Base-by-base conservation (phyloP, 2,888 invertebrate species). In the Seladonia tumulorum region DNA sequence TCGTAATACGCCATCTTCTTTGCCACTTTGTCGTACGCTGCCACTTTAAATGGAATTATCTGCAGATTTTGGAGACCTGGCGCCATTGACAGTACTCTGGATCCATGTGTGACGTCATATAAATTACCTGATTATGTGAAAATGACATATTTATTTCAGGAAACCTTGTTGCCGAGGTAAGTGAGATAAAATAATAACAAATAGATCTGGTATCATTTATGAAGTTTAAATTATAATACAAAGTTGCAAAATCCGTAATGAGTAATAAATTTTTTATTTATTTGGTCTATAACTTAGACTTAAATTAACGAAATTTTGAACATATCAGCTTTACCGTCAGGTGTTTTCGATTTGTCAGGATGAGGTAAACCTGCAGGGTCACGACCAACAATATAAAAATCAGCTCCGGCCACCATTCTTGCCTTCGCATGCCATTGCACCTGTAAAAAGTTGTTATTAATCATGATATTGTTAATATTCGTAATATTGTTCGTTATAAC, bases 331-430 rank as follows among this genome's bases (percentile, higher is more conserved):
- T 70, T 84, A 86, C 98, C 97, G 92, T 97, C 96, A 7, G 96
- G 95, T 85, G 96, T 96, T 4, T 93, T 95, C 39, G 94, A 94
- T 85, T 95, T 95, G 74, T 96, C 97, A 0, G 99, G 99, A 96
- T 99, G 99, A 47, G 98, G 98, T 95, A 99, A 96, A 63, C 99
- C 99, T 39, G 99, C 99, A 0, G 99, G 99, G 96, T 99, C 99
- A 79, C 99, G 96, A 0, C 99, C 98, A 77, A 99, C 99, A 86
- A 99, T 99, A 95, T 99, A 99, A 95, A 98, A 99, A 95, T 98
- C 98, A 5, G 99, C 99, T 0, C 99, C 99, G 4, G 99, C 98
- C 92, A 98, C 97, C 98, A 99, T 98, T 88, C 98, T 96, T 12
- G 98, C 97, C 94, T 98, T 98, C 1, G 98, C 98, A 94, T 98